Conservation (phyloP, 2,113 vertebrate species). For the Willisornis vidua region DNA sequence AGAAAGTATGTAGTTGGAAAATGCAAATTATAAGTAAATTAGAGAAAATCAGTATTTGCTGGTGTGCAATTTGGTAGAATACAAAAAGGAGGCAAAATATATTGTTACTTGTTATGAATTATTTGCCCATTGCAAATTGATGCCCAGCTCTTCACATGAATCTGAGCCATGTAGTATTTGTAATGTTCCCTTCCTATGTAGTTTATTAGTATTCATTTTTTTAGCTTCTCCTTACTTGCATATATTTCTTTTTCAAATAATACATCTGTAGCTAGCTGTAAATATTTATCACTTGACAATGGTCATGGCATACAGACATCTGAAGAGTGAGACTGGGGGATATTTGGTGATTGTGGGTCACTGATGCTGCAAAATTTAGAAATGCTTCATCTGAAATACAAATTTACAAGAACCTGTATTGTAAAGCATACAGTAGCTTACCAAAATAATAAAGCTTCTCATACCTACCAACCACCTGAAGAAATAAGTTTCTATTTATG, state of each 20-base stretch:
- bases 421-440: neutral
- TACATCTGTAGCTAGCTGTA: neutral
- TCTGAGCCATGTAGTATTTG: slow-evolving; percentile 2
- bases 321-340: neutral
- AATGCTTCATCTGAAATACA: neutral
- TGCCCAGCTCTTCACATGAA: neutral
- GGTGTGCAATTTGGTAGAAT: slow-evolving; percentile 33
- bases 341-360: neutral
- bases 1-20: slow-evolving; percentile 3
- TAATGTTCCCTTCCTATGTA: slow-evolving; percentile 5
- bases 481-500: neutral
- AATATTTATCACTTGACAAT: neutral
- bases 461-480: neutral
- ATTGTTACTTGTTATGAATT: slow-evolving; percentile 48
- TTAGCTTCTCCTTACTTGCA: slow-evolving; percentile 23
- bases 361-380: neutral
- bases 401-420: neutral
- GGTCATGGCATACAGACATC: neutral
- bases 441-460: neutral
- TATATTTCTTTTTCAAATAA: slow-evolving; percentile 17
- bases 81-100: neutral
- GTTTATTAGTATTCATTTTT: slow-evolving; percentile 50
- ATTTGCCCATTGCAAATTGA: slow-evolving; percentile 48
- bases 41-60: slow-evolving; percentile 52
- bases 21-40: slow-evolving; percentile 42